These are phyloP conservation scores for Eurytoma californica DNA, from an alignment of 2,888 invertebrate genomes.

Conservation along the genomic window DNA sequence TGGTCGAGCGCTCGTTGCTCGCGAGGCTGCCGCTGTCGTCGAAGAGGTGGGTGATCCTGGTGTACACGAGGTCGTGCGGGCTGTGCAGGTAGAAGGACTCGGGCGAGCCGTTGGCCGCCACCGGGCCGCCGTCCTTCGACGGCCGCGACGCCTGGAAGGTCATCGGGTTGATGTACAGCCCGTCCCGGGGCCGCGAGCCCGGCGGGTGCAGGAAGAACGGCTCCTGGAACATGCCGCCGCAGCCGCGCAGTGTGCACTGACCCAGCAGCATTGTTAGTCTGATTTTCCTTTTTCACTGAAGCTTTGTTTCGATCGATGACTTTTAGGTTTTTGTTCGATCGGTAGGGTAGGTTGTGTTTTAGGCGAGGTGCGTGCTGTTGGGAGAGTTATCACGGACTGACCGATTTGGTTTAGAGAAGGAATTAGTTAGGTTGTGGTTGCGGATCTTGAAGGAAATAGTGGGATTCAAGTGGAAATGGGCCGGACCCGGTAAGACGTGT, in stretches of 20 bases:
- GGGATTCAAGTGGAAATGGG: no score
- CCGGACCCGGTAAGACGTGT: no score
- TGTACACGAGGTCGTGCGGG: conserved; percentile 87
- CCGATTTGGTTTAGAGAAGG: no score
- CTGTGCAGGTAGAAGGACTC: conserved; percentile 91
- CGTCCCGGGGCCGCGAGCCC: conserved; percentile 80
- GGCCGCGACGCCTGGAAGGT: conserved; percentile 65
- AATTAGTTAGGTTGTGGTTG: no score
- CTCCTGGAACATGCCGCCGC: conserved; percentile 72
- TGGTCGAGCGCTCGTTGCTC: conserved; percentile 52
- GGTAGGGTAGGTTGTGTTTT: neutral
- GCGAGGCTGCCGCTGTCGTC: conserved; percentile 71
- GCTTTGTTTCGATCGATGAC: neutral
- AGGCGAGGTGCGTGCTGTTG: no score
- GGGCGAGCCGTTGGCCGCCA: conserved; percentile 37
- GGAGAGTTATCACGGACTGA: no score
- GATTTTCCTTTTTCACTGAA: neutral
- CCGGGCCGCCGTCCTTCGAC: neutral
- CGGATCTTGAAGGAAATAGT: no score
- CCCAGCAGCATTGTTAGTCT: neutral
- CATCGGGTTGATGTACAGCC: conserved; percentile 91
- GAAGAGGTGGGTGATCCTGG: conserved; percentile 89
- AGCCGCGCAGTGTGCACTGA: conserved; percentile 70
- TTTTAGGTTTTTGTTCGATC: neutral
- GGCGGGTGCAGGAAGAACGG: conserved; percentile 73